Percentiles rank a stretch among this genome's conserved stretches.
phyloP scores from a whole-genome alignment of 2,797 vertebrate species.

The Iguana delicatissima region DNA sequence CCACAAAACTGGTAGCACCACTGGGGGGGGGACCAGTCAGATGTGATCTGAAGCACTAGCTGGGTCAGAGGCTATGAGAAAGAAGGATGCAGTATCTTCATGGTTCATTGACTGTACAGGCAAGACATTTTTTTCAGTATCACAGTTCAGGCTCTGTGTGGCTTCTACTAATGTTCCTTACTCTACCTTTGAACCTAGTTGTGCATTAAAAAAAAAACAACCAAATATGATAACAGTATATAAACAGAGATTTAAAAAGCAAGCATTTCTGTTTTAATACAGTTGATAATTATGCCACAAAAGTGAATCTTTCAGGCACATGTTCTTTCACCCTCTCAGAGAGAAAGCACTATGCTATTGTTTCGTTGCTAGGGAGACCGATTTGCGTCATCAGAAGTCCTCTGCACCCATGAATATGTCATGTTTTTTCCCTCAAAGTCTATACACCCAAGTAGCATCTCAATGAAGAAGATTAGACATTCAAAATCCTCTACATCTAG shows the following conservation, averaged over 20 bases:
- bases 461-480: background rate
- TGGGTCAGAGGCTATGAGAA: background rate
- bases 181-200: background rate
- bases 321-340: background rate
- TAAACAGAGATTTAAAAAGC: background rate
- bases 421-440: background rate
- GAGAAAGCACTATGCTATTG: constrained; percentile 24
- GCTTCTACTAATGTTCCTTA: background rate
- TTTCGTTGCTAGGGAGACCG: constrained; percentile 42
- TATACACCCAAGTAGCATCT: constrained; percentile 8
- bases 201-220: background rate
- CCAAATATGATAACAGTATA: background rate
- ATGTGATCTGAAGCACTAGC: background rate
- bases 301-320: background rate
- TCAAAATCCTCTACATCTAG: background rate
- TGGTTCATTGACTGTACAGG: background rate
- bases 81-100: background rate
- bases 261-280: background rate
- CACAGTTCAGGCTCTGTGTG: background rate
- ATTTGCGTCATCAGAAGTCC: constrained; percentile 32
- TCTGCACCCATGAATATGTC: constrained; percentile 19
- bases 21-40: too few species aligned
- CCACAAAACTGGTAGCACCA: background rate
- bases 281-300: background rate
- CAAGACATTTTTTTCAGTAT: background rate